Percentiles rank a stretch among this genome's conserved stretches.
phyloP scores from a whole-genome alignment of 2,113 vertebrate genomes.

The Crotalus helleri region DNA sequence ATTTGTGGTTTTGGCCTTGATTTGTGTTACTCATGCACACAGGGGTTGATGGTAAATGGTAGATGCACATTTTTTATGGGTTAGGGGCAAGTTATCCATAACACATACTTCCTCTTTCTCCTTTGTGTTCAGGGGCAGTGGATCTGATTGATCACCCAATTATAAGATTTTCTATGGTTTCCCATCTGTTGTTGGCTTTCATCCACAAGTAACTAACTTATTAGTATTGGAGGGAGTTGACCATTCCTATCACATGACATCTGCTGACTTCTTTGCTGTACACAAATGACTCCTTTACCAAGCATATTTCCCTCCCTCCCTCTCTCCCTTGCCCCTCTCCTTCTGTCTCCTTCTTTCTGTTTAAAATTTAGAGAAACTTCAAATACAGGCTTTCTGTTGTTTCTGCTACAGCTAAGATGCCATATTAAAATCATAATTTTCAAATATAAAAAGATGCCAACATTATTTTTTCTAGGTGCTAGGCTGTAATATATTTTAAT shows the following conservation, averaged over 20 bases:
- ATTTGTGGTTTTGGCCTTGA: too few relatives aligned
- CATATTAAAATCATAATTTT: conserved; percentile 9
- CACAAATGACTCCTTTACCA: not conserved
- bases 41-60: not conserved
- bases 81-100: not conserved
- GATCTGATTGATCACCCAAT: not conserved
- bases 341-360: not conserved
- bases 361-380: not conserved
- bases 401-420: conserved; percentile 2
- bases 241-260: not conserved
- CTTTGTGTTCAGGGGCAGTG: not conserved
- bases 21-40: too few relatives aligned
- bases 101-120: not conserved
- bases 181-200: not conserved
- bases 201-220: not conserved
- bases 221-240: not conserved
- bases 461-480: conserved; percentile 28
- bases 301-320: not conserved
- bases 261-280: not conserved
- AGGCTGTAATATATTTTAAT: conserved; percentile 25
- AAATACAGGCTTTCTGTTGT: not conserved
- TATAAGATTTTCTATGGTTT: not conserved
- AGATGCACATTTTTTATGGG: not conserved
- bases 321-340: not conserved
- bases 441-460: not conserved